phyloP scores from a whole-genome alignment of 2,113 vertebrate genomes.

The Dipodomys merriami region DNA sequence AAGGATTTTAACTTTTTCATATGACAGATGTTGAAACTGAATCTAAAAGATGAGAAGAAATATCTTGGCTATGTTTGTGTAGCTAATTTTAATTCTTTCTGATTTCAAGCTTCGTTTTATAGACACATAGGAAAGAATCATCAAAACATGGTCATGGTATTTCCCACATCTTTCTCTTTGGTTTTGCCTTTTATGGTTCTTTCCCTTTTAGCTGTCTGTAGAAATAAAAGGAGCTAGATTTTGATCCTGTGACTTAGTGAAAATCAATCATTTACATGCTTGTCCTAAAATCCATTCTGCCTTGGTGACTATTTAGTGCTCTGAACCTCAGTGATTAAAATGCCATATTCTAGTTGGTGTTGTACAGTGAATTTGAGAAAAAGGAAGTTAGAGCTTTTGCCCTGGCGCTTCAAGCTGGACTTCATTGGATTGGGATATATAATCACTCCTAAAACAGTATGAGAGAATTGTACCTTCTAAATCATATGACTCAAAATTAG shows the following conservation, averaged over 20 bases:
- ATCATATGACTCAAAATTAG: constrained; percentile 78
- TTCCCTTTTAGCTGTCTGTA: constrained; percentile 42
- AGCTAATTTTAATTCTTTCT: constrained; percentile 35
- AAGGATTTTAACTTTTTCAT: constrained; percentile 29
- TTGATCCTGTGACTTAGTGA: constrained; percentile 5
- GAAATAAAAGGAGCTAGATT: constrained; percentile 42
- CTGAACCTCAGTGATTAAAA: constrained; percentile 51
- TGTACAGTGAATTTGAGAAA: constrained; percentile 42
- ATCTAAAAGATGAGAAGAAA: not conserved
- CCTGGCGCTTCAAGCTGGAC: constrained; percentile 49
- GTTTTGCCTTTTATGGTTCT: not conserved
- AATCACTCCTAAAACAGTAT: constrained; percentile 74
- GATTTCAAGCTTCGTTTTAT: not conserved
- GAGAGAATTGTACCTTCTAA: constrained; percentile 78
- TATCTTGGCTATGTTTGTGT: not conserved
- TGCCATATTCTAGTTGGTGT: not conserved
- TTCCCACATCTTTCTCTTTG: not conserved
- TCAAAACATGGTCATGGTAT: not conserved
- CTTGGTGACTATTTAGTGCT: constrained; percentile 50
- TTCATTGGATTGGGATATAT: constrained; percentile 64
- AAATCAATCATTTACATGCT: constrained; percentile 12
- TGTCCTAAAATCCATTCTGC: constrained; percentile 64
- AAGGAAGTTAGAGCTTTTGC: not conserved
- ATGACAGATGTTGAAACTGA: not conserved
- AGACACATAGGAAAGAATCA: not conserved